Conservation (phyloP, 2,888 invertebrate genomes). For the Luffia ferchaultella region DNA sequence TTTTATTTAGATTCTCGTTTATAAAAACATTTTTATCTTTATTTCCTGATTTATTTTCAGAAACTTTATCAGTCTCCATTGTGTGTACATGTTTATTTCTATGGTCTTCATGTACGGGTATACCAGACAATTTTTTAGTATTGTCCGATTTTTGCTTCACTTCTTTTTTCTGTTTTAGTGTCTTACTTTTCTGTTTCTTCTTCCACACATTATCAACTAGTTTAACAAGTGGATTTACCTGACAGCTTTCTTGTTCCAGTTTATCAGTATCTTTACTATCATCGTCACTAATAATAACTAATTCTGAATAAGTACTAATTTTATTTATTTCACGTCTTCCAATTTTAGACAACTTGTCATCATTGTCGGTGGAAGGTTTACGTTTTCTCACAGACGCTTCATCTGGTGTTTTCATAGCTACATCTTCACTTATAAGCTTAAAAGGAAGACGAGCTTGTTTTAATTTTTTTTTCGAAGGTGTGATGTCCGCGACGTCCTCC, state of each 20-base stretch:
- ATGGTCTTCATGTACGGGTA: conserved; percentile 13
- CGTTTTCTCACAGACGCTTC: conserved; percentile 41
- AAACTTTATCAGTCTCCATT: conserved; percentile 32
- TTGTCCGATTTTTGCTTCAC: conserved; percentile 8
- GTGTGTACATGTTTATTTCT: conserved; percentile 22
- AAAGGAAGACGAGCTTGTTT: conserved; percentile 71
- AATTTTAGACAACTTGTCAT: conserved; percentile 39
- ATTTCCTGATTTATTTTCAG: conserved; percentile 1
- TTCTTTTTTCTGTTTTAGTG: conserved; percentile 29
- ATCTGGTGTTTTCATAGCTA: conserved; percentile 30
- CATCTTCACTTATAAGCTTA: conserved; percentile 54
- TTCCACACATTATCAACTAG: conserved; percentile 47
- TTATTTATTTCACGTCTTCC: conserved; percentile 48
- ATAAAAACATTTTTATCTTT: not conserved
- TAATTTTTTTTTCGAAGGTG: conserved; percentile 64
- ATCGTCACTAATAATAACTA: conserved; percentile 48
- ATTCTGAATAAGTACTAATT: conserved; percentile 29
- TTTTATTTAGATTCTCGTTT: too few relatives aligned
- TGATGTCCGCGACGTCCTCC: conserved; percentile 33
- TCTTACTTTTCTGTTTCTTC: conserved; percentile 39
- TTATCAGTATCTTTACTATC: conserved; percentile 30
- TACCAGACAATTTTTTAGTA: too few relatives aligned
- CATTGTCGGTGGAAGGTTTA: conserved; percentile 42
- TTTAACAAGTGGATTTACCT: conserved; percentile 45
- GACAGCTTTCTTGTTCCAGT: conserved; percentile 23